phyloP scores from a whole-genome alignment of 1,140 invertebrate species.

The Drosophila lini region DNA sequence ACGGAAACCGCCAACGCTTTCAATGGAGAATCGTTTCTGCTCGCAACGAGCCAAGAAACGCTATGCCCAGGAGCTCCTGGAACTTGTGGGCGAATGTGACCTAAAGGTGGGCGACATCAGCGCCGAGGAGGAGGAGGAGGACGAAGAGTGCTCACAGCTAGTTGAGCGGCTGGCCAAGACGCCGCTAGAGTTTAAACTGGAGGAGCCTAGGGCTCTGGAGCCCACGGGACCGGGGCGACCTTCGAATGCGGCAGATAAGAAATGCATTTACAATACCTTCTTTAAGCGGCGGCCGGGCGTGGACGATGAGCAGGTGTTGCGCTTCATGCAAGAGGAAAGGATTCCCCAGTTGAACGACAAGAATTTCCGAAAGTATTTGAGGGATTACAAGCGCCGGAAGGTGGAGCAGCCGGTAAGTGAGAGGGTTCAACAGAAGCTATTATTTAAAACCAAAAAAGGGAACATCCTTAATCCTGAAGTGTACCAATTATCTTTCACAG shows the following conservation, averaged over 20 bases:
- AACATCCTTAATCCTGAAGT: too few relatives aligned
- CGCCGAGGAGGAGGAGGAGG: conserved; percentile 67
- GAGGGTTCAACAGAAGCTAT: background rate
- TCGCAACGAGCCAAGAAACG: conserved; percentile 85
- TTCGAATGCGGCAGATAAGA: conserved; percentile 73
- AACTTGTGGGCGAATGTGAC: conserved; percentile 60
- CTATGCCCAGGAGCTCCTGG: conserved; percentile 65
- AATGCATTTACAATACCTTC: conserved; percentile 77
- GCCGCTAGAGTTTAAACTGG: conserved; percentile 39
- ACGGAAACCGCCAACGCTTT: conserved; percentile 68
- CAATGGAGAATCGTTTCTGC: conserved; percentile 84
- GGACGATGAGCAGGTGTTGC: conserved; percentile 67
- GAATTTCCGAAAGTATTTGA: conserved; percentile 88
- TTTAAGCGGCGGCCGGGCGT: conserved; percentile 63
- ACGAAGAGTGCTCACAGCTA: conserved; percentile 31
- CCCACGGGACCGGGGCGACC: conserved; percentile 30
- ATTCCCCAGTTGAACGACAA: conserved; percentile 86
- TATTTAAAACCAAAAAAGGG: too few relatives aligned
- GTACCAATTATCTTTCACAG: conserved; percentile 48
- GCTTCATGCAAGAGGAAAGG: conserved; percentile 55
- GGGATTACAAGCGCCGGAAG: conserved; percentile 88
- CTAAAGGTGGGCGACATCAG: conserved; percentile 83
- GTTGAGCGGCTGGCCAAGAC: conserved; percentile 34
- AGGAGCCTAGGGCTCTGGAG: conserved; percentile 43
- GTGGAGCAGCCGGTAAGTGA: conserved; percentile 85